Base-by-base conservation (phyloP, 2,888 invertebrate genomes). In the Phyllotreta striolata region DNA sequence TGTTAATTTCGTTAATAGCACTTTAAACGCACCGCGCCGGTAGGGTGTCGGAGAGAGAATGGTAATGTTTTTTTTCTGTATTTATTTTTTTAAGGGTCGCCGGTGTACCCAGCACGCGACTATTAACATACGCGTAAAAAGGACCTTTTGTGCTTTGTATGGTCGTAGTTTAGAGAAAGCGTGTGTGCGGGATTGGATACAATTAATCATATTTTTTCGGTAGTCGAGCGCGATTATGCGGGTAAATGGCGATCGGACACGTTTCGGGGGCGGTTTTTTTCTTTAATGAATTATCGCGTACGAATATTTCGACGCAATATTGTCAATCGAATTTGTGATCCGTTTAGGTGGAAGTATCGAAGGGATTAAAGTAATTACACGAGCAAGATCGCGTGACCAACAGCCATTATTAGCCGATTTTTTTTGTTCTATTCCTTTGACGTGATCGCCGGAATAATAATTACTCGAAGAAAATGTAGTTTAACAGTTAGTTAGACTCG, bases 1-100 rank as follows among this genome's bases (percentile, higher is more conserved):
- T 67, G 70, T 72, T 73, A 70, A 72, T 72, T 70, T 68, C 69
- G 66, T 70, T 72, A 73, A 73, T 73, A 63, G 70, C 64, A 64
- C 70, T 70, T 67, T 66, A 70, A 73, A 59, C 58, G 61, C 24
- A 55, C 54, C 10, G 61, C 37, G 57, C 63, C 71, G 70, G 70
- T 59, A 58, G 62, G 64, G 54, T 58, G 46, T 38, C 55, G 41
- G 14, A 44, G 35, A 58, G 43, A 64, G 57, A 59, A 24, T 51
- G 14, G 41, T 63, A 12, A 8, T 39, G n/a, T 12, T 55, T 61
- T 52, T 47, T 61, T 12, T 34, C 24, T 8, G 55, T 54, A 44
- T 43, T 24, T 24, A 24, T 24, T 24, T 24, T 24, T 24, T 24
- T 24, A 24, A 24, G 24, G 24, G 24, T 24, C 24, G 24, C 24